Evolutionary conservation across 2,113 vertebrate genomes (phyloP).

Genomic region (Vireo altiloquus): DNA sequence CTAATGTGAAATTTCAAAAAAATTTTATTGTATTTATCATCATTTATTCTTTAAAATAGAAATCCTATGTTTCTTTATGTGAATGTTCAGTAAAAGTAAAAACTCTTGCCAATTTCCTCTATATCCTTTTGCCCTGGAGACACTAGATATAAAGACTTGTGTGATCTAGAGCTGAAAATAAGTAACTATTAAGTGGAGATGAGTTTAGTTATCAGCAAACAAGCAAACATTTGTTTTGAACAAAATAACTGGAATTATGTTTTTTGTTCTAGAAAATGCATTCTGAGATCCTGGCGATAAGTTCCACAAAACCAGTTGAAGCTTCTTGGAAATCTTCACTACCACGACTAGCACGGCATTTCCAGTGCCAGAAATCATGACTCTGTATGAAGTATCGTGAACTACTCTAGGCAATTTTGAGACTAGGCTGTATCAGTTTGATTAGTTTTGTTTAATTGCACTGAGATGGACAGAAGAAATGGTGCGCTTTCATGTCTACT

Average conservation of each 20-base stretch:
- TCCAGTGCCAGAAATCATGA: not conserved
- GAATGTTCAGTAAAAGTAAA: conserved; percentile 3
- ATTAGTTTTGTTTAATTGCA: not conserved
- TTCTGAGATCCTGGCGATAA: not conserved
- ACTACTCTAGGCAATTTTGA: not conserved
- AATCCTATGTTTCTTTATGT: not conserved
- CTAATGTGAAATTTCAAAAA: not conserved
- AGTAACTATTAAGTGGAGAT: not conserved
- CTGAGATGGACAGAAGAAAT: not conserved
- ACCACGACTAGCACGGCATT: not conserved
- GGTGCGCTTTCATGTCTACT: not conserved
- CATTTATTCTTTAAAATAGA: not conserved
- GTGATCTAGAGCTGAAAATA: not conserved
- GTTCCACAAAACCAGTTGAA: not conserved
- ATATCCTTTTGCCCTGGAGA: not conserved
- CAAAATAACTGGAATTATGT: not conserved
- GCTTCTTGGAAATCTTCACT: not conserved
- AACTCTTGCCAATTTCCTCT: not conserved
- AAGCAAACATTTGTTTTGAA: not conserved
- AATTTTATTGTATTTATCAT: not conserved
- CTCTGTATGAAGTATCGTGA: not conserved
- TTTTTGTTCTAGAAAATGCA: not conserved
- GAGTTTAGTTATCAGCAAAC: conserved; percentile 8
- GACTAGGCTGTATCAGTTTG: not conserved
- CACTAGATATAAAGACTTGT: not conserved